Conservation (phyloP, 2,113 vertebrate species). For the Vidua macroura region DNA sequence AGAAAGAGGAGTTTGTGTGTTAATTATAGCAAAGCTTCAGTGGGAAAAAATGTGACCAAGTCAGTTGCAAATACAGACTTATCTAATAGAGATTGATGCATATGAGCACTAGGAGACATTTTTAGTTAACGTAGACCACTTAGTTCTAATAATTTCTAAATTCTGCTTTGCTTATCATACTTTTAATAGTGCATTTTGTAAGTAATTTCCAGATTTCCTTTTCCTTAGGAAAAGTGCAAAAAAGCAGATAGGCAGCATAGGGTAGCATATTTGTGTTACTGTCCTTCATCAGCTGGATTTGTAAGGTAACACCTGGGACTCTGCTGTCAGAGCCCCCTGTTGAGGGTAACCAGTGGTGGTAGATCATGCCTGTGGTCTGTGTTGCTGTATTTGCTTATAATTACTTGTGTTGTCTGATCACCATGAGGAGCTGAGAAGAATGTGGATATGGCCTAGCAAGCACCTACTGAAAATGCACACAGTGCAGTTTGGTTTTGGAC, state of each 20-base stretch:
- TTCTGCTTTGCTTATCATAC: not conserved
- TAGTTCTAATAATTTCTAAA: not conserved
- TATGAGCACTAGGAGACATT: not conserved
- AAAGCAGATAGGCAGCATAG: not conserved
- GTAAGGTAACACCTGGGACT: not conserved
- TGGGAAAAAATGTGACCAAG: not conserved
- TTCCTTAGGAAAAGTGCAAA: not conserved
- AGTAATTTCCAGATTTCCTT: not conserved
- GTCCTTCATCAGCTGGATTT: not conserved
- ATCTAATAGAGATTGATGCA: not conserved
- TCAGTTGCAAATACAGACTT: not conserved
- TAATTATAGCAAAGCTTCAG: not conserved
- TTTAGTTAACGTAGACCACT: not conserved
- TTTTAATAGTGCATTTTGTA: not conserved
- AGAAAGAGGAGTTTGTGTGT: not conserved
- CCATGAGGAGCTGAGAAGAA: not conserved
- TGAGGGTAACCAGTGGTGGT: not conserved
- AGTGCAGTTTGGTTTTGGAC: not conserved
- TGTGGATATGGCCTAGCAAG: not conserved
- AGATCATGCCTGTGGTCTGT: not conserved
- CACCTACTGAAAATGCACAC: not conserved
- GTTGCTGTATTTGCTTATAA: fast-evolving
- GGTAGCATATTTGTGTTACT: fast-evolving
- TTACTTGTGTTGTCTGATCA: not conserved
- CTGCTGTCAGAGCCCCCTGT: not conserved